phyloP scores from a whole-genome alignment of 2,797 vertebrate species.

The Gambelia wislizenii region DNA sequence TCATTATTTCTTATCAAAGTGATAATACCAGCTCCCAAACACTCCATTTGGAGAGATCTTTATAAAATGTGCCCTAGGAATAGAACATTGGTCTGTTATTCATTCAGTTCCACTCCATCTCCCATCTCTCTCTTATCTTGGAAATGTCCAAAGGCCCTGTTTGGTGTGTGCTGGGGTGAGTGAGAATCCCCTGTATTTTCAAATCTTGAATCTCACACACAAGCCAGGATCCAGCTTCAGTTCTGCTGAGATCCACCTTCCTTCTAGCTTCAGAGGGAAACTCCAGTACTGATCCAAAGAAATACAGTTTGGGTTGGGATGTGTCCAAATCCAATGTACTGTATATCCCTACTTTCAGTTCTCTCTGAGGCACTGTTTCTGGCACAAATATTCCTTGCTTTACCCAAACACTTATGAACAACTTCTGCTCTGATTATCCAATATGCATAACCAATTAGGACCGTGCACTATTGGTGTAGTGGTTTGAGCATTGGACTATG shows the following conservation, averaged over 20 bases:
- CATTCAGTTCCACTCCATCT: neutral
- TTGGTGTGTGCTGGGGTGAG: no score
- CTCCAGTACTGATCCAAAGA: neutral
- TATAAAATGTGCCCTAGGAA: neutral
- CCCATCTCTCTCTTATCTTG: neutral
- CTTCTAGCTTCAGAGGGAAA: neutral
- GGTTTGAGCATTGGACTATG: no score
- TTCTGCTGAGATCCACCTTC: neutral
- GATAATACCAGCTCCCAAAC: neutral
- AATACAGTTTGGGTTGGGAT: neutral
- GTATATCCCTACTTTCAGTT: neutral
- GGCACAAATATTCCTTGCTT: neutral
- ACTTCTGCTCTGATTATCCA: neutral
- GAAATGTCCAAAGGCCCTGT: neutral
- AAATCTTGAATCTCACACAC: neutral
- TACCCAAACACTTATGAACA: neutral
- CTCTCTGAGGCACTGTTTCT: no score
- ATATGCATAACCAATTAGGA: neutral
- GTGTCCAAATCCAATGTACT: neutral
- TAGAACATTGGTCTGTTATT: neutral
- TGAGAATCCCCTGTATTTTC: neutral
- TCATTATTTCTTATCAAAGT: neutral
- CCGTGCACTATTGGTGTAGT: neutral
- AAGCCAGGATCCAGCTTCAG: neutral
- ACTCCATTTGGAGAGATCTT: neutral